phyloP scores from a whole-genome alignment of 2,888 invertebrate species.

The Axea sp. region DNA sequence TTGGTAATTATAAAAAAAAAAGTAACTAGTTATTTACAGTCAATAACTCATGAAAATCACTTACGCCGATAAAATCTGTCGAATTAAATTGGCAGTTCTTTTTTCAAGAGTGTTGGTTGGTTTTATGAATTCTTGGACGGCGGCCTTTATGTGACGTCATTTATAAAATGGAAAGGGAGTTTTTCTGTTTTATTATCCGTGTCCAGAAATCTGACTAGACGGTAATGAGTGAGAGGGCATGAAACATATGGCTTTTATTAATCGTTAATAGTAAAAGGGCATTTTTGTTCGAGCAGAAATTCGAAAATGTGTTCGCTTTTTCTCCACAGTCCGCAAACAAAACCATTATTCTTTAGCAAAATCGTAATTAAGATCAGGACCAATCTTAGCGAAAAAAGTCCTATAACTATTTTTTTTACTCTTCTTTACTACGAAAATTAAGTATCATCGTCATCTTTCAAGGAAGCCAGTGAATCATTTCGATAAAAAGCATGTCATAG shows the following conservation, averaged over 20 bases:
- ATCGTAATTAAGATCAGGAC: constrained; percentile 23
- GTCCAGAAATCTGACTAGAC: constrained; percentile 32
- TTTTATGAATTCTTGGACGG: constrained; percentile 27
- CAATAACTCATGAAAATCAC: constrained; percentile 4
- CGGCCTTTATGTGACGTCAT: constrained; percentile 16
- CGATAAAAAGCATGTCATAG: constrained; percentile 16
- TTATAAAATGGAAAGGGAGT: constrained; percentile 33
- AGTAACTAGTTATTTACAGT: not conserved
- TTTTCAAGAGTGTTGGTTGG: not conserved
- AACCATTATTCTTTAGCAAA: constrained; percentile 22
- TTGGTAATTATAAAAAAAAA: no score
- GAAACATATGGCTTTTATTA: constrained; percentile 33
- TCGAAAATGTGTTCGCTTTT: constrained; percentile 20
- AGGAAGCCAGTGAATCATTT: constrained; percentile 30
- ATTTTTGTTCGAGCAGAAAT: constrained; percentile 17
- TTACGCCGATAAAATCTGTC: constrained; percentile 1
- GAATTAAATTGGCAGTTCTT: constrained; percentile 15
- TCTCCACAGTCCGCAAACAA: constrained; percentile 13
- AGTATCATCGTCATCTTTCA: constrained; percentile 21
- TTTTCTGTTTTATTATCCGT: constrained; percentile 10
- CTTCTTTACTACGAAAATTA: constrained; percentile 24
- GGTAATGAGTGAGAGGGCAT: constrained; percentile 22
- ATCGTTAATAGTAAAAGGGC: constrained; percentile 30
- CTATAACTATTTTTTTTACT: constrained; percentile 6
- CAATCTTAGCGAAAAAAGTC: constrained; percentile 7